These are phyloP conservation scores for Mareca strepera DNA, from an alignment of 2,797 vertebrate species.

Conservation along the genomic window DNA sequence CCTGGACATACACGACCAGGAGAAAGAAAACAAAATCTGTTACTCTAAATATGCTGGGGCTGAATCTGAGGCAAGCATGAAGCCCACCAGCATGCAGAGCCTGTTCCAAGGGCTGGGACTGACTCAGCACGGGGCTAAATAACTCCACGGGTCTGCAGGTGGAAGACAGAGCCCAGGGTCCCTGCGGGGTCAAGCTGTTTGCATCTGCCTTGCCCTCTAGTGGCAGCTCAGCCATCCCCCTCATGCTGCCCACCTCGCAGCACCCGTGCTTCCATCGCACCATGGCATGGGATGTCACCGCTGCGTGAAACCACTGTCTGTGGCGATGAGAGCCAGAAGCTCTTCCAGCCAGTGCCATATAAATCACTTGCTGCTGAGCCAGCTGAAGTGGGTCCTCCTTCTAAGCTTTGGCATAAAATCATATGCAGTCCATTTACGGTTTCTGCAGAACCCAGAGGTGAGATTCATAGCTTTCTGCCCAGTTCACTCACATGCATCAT, in stretches of 20 bases:
- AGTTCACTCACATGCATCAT: background rate
- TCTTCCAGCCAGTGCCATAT: background rate
- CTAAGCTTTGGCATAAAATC: background rate
- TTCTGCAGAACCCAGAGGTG: background rate
- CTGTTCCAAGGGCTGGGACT: background rate
- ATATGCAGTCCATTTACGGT: background rate
- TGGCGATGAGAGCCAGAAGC: background rate
- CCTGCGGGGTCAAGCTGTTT: no score
- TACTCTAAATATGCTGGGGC: background rate
- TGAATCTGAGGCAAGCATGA: background rate
- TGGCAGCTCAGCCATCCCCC: background rate
- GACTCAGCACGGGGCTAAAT: background rate
- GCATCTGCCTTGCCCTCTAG: background rate
- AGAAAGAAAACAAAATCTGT: background rate
- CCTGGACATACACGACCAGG: rapidly evolving
- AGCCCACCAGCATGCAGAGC: background rate
- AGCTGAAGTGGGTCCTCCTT: background rate
- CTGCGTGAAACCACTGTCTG: background rate
- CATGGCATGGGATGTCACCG: rapidly evolving
- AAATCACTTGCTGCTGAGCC: background rate
- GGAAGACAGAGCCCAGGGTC: background rate
- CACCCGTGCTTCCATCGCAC: rapidly evolving
- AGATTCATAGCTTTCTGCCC: background rate
- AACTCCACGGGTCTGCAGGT: background rate
- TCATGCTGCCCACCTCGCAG: rapidly evolving